phyloP scores from a whole-genome alignment of 2,797 vertebrate genomes.

The Manis crassicaudata region DNA sequence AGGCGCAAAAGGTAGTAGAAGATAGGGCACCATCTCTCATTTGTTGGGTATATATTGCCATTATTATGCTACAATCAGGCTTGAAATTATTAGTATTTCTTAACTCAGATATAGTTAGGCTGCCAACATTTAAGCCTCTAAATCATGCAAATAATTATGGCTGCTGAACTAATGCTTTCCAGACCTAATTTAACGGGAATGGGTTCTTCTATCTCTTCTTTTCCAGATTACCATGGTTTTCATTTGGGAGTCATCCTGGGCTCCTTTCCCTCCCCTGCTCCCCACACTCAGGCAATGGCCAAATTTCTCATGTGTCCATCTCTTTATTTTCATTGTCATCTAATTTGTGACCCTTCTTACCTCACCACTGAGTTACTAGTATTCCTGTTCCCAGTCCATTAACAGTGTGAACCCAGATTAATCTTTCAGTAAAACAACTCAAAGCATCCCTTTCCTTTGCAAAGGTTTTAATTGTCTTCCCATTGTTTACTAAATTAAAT shows the following conservation, averaged over 20 bases:
- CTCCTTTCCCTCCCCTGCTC: neutral
- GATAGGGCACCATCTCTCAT: neutral
- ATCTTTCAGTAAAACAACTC: constrained; percentile 27
- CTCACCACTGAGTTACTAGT: neutral
- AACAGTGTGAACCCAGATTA: constrained; percentile 21
- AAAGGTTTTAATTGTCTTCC: constrained; percentile 1
- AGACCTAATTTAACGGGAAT: neutral
- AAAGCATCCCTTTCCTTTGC: neutral
- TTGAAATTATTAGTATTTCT: constrained; percentile 50
- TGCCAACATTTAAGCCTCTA: constrained; percentile 43
- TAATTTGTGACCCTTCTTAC: constrained; percentile 40
- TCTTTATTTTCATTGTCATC: constrained; percentile 28
- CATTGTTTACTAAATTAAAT: constrained; percentile 67
- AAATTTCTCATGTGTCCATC: neutral
- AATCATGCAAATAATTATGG: constrained; percentile 39
- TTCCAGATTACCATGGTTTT: constrained; percentile 36
- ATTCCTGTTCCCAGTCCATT: neutral
- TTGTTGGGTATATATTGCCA: neutral
- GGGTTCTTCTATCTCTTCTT: neutral
- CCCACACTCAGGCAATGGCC: constrained; percentile 3
- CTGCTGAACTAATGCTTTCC: constrained; percentile 45
- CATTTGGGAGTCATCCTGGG: constrained; percentile 8
- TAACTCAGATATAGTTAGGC: neutral
- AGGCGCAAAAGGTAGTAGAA: neutral
- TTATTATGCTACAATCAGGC: neutral